Base-by-base conservation (phyloP, 2,888 invertebrate species). In the Volucella zonaria region DNA sequence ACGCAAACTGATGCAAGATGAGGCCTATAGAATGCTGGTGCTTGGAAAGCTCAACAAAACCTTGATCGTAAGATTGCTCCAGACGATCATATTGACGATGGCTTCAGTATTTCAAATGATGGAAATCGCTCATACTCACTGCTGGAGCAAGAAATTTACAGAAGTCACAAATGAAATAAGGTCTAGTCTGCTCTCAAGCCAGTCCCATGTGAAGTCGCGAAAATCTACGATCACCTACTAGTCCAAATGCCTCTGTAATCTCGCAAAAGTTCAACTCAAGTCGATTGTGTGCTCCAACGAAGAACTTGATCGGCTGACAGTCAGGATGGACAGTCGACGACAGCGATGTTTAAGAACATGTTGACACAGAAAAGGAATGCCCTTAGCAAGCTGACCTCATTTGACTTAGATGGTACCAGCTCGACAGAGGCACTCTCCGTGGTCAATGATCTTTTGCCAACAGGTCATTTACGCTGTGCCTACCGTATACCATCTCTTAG, bases 51-150 rank as follows among this genome's bases (percentile, higher is more conserved):
- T 99, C 3, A 99, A 99, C 92, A 95, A 96, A 89, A 98, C 67
- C 94, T 98, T 74, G 98, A 97, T 89, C 95, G 95, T 88, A 99
- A 97, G 92, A 98, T 91, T n/a, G n/a, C n/a, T n/a, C n/a, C n/a
- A n/a, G n/a, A n/a, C n/a, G n/a, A n/a, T n/a, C n/a, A n/a, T n/a
- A 96, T 99, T 54, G 99, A 99, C 89, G 23, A 98, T 99, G 96
- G 98, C 98, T 3, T 98, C 98, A 0, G 97, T 97, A 18, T 99
- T 98, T 92, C 98, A 98, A 92, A 93, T 99, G 87, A 95, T 99
- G 89, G 99, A 99, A 93, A 98, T 99, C 90, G 97, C 98, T 2
- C 99, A 99, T 91, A 99, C 99, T 0, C 99, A 99, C 92, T 99
- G 96, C 91, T 98, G 98, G 97, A 96, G 96, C 88, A 96, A 97